Conservation (phyloP, 2,797 vertebrate species). For the Poeciliopsis turneri region DNA sequence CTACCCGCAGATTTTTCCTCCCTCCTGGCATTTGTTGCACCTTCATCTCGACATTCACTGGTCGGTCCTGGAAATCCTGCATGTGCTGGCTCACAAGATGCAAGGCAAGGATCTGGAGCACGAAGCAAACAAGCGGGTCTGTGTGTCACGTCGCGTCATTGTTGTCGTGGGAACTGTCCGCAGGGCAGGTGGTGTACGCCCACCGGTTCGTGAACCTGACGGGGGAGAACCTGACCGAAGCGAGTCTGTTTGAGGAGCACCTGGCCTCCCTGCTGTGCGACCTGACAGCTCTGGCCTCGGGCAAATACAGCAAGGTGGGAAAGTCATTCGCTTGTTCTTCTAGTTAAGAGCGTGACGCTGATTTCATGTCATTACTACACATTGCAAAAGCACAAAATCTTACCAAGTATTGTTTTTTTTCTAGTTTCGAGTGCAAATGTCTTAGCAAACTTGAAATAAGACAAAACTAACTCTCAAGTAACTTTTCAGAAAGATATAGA, state of each 20-base stretch:
- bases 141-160: slow-evolving; percentile 21
- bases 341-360: not conserved
- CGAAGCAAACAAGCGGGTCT: not conserved
- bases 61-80: slow-evolving; percentile 92
- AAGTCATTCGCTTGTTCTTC: slow-evolving; percentile 32
- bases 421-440: no score
- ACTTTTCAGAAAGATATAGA: no score
- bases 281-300: slow-evolving; percentile 88
- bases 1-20: slow-evolving; percentile 86
- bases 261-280: slow-evolving; percentile 89
- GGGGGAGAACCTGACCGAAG: slow-evolving; percentile 91
- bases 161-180: slow-evolving; percentile 33
- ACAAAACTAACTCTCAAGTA: no score
- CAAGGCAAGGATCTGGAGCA: slow-evolving; percentile 78
- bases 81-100: slow-evolving; percentile 88
- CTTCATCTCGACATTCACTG: slow-evolving; percentile 94
- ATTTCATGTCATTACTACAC: not conserved
- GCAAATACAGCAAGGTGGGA: slow-evolving; percentile 91
- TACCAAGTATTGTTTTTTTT: no score
- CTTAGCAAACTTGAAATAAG: no score
- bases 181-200: slow-evolving; percentile 94
- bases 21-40: slow-evolving; percentile 96
- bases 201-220: slow-evolving; percentile 91
- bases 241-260: slow-evolving; percentile 92
- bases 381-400: not conserved